A percentile compares a stretch with the other conserved stretches of the same genome.
Evolutionary conservation across 2,113 vertebrate genomes (phyloP).

Genomic region (Naja naja): DNA sequence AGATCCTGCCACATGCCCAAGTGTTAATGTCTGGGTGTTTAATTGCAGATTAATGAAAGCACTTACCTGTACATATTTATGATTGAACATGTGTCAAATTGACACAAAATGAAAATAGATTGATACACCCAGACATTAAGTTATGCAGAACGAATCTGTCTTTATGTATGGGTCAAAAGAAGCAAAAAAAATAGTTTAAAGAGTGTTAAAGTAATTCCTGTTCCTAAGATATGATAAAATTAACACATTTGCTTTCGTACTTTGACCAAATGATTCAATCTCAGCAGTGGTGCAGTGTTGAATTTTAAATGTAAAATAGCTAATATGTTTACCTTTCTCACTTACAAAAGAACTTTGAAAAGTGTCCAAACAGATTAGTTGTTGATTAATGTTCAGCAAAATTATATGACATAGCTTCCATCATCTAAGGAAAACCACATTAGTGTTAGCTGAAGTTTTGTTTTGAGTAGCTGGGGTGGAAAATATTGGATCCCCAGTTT

Average conservation of each 20-base stretch:
- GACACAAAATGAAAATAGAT: not conserved
- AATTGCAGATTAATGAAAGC: not conserved
- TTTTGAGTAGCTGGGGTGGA: constrained; percentile 16
- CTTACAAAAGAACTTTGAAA: not conserved
- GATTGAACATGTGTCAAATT: not conserved
- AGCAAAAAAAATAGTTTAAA: constrained; percentile 3
- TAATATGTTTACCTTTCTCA: not conserved
- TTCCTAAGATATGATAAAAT: not conserved
- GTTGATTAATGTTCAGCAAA: constrained; percentile 16
- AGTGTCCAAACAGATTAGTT: not conserved
- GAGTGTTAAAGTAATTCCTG: not conserved
- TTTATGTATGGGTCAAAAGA: not conserved
- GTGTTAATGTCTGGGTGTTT: not conserved
- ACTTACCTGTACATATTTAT: not conserved
- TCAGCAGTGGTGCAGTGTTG: not conserved
- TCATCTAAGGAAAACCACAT: constrained; percentile 8
- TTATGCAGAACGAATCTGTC: not conserved
- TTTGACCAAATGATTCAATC: not conserved
- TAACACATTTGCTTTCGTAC: not conserved
- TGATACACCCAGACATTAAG: not conserved
- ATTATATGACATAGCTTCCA: constrained; percentile 3
- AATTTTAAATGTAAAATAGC: not conserved
- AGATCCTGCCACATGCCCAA: not conserved
- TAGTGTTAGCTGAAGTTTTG: constrained; percentile 24
- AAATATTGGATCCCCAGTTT: constrained; percentile 29